Percentiles rank a stretch among this genome's conserved stretches.
Evolutionary conservation across 2,113 vertebrate species (phyloP).

Genomic region (Gavialis gangeticus): DNA sequence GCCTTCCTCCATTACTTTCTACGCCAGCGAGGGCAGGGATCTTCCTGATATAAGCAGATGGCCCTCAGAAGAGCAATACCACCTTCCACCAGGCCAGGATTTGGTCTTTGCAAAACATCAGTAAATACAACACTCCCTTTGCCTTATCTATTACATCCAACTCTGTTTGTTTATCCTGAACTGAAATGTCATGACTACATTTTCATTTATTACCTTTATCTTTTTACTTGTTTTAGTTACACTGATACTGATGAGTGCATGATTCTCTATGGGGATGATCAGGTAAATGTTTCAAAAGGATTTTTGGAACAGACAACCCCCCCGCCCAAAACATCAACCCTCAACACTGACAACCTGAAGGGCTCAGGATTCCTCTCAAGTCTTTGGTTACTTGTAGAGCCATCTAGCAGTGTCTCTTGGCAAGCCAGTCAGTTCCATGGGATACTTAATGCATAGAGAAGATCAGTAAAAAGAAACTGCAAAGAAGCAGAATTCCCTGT

Average conservation of each 20-base stretch:
- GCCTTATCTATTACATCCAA: rapidly evolving
- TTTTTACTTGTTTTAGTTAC: slow-evolving; percentile 58
- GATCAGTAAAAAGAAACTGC: not conserved
- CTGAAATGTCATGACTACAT: not conserved
- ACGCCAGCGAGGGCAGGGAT: rapidly evolving
- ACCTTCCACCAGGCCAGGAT: rapidly evolving
- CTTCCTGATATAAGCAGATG: not conserved
- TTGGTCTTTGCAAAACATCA: rapidly evolving
- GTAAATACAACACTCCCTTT: not conserved
- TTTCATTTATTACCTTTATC: not conserved
- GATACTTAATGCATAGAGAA: not conserved
- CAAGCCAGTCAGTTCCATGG: not conserved
- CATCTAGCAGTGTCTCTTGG: not conserved
- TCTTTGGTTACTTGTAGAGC: not conserved
- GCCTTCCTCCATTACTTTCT: not conserved
- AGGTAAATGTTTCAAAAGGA: slow-evolving; percentile 69
- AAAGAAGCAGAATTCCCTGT: too few relatives aligned
- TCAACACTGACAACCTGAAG: too few relatives aligned
- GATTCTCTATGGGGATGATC: slow-evolving; percentile 82
- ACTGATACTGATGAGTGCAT: slow-evolving; percentile 80
- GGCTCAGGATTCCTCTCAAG: not conserved
- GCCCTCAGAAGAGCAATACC: rapidly evolving
- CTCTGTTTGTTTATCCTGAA: not conserved
- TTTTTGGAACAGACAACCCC: not conserved
- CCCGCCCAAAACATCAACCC: too few relatives aligned